A percentile compares a stretch with the other conserved stretches of the same genome.
Conservation (phyloP, 2,888 invertebrate genomes). For the Zootermopsis nevadensis region DNA sequence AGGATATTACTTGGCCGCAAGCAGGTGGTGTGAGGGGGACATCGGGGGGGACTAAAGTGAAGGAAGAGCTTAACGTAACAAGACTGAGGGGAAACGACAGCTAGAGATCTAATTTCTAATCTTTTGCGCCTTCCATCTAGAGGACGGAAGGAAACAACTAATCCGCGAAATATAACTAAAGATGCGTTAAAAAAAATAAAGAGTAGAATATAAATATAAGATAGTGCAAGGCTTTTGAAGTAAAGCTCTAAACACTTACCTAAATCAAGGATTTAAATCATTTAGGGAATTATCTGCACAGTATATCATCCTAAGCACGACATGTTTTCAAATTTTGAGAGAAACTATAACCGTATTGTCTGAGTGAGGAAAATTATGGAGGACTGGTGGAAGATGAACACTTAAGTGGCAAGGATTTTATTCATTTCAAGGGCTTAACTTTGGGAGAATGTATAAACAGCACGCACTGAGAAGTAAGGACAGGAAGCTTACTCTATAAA, state of each 20-base stretch:
- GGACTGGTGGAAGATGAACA: neutral
- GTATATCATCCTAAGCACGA: neutral
- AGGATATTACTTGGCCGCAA: constrained; percentile 4
- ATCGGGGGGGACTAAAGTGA: neutral
- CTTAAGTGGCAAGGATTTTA: constrained; percentile 20
- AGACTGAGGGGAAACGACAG: neutral
- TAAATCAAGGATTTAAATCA: neutral
- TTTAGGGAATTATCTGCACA: neutral
- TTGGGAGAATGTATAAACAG: neutral
- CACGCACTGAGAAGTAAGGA: neutral
- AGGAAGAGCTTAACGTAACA: neutral
- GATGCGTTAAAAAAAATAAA: neutral
- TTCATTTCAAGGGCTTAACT: neutral
- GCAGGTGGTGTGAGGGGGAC: neutral
- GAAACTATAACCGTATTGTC: neutral
- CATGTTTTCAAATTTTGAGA: neutral
- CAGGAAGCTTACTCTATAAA: neutral
- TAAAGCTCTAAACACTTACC: neutral
- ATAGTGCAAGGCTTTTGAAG: neutral
- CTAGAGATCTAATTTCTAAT: constrained; percentile 7
- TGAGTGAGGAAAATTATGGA: neutral
- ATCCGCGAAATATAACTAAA: neutral
- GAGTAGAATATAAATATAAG: neutral
- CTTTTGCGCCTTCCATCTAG: neutral
- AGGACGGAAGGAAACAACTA: neutral